Percentiles rank a stretch among this genome's conserved stretches.
Evolutionary conservation across 2,113 vertebrate species (phyloP).

Genomic region (Nerophis lumbriciformis): DNA sequence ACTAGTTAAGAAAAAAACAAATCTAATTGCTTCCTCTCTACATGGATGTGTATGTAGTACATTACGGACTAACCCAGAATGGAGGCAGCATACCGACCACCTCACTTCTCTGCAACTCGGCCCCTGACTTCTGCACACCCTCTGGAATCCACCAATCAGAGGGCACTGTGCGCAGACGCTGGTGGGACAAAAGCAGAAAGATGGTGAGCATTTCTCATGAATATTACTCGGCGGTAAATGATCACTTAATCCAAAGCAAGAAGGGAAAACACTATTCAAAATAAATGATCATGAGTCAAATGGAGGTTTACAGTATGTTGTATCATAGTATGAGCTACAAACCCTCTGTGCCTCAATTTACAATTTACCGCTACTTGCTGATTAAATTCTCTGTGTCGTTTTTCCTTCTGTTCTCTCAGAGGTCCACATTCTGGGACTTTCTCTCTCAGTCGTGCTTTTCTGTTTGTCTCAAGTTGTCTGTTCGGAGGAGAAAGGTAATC

Average conservation of each 20-base stretch:
- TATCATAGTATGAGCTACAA: too few relatives aligned
- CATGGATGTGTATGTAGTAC: conserved; percentile 65
- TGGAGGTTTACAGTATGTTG: too few relatives aligned
- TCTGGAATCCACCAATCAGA: conserved; percentile 60
- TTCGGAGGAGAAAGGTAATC: conserved; percentile 77
- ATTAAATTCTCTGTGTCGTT: neutral
- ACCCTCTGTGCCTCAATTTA: neutral
- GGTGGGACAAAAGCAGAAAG: conserved; percentile 78
- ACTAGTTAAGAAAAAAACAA: neutral
- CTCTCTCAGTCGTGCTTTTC: conserved; percentile 78
- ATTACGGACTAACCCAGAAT: conserved; percentile 81
- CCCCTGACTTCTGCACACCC: conserved; percentile 59
- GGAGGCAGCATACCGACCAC: conserved; percentile 65
- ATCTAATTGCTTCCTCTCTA: neutral
- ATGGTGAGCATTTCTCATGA: conserved; percentile 70
- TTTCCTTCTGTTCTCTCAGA: conserved; percentile 37
- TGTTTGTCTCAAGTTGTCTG: conserved; percentile 77
- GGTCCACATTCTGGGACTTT: conserved; percentile 72
- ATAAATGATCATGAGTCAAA: neutral
- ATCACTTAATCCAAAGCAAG: too few relatives aligned
- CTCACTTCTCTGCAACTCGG: conserved; percentile 79
- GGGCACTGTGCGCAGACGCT: conserved; percentile 67
- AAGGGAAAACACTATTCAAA: neutral
- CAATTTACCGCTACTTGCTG: conserved; percentile 21
- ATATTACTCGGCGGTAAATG: neutral